Conservation (phyloP, 2,113 vertebrate species). For the Anseranas semipalmata region DNA sequence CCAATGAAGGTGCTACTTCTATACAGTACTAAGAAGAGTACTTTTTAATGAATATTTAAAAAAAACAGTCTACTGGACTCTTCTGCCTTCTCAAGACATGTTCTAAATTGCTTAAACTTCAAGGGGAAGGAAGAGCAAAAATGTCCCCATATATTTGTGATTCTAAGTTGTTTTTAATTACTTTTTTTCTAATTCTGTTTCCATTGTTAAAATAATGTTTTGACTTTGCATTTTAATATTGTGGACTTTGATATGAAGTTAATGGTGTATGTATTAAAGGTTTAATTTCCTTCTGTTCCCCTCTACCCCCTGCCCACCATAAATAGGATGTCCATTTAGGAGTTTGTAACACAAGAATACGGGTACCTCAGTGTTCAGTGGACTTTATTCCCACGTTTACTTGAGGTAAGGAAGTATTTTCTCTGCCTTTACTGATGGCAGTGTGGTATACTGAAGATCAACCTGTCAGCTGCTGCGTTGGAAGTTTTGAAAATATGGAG, state of each 20-base stretch:
- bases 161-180: neutral
- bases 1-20: neutral
- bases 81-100: neutral
- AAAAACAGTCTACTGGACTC: neutral
- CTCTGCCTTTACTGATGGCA: neutral
- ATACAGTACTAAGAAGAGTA: neutral
- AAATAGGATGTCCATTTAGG: neutral
- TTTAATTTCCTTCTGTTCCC: neutral
- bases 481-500: neutral
- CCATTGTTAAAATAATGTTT: neutral
- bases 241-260: neutral
- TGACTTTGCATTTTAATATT: neutral
- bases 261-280: neutral
- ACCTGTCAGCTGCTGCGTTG: neutral
- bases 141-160: neutral
- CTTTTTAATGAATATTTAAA: neutral
- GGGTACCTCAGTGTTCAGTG: neutral
- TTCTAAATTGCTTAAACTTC: neutral
- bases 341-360: neutral
- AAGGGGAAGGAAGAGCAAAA: neutral
- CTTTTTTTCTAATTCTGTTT: neutral
- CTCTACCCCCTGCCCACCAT: neutral
- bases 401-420: neutral
- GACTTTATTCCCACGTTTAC: neutral
- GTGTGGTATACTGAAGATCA: neutral